Percentiles rank a stretch among this genome's conserved stretches.
phyloP scores from a whole-genome alignment of 1,140 invertebrate species.

The Lysiphlebus fabarum region DNA sequence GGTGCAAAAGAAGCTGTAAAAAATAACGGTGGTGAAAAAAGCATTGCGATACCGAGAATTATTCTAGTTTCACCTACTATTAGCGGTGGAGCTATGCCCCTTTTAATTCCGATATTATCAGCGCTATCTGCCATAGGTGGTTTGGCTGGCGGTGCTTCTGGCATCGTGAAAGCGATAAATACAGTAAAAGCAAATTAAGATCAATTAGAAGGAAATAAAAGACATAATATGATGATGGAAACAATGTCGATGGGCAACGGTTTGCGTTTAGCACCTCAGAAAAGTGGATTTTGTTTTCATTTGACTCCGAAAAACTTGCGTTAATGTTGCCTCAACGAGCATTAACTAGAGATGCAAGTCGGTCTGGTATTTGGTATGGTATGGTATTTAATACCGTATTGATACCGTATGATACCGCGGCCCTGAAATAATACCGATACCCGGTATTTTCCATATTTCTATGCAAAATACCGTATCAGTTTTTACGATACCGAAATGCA shows the following conservation, averaged over 20 bases:
- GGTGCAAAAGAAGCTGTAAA: background rate
- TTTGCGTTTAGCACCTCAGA: slow-evolving; percentile 1
- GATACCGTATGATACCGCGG: too few relatives aligned
- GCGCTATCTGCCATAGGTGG: background rate
- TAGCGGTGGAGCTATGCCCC: background rate
- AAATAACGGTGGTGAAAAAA: background rate
- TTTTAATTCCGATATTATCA: background rate
- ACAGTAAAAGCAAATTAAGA: background rate
- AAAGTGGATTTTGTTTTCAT: background rate
- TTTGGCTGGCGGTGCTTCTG: background rate
- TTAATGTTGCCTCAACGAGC: slow-evolving; percentile 25
- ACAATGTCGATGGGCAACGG: slow-evolving; percentile 3
- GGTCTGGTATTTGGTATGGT: too few relatives aligned
- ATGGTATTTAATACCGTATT: too few relatives aligned
- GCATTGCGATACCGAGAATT: background rate
- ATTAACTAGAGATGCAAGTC: background rate
- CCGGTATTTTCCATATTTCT: too few relatives aligned
- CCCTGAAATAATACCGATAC: too few relatives aligned
- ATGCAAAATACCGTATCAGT: too few relatives aligned
- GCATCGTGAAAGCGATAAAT: background rate
- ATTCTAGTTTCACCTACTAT: background rate
- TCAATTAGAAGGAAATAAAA: background rate
- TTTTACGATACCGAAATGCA: too few relatives aligned
- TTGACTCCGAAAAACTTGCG: slow-evolving; percentile 13
- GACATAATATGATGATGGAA: background rate